Evolutionary conservation across 2,888 invertebrate species (phyloP), one percentile per base, ranked within the genome.

Genomic region (Cephus pulcher): DNA sequence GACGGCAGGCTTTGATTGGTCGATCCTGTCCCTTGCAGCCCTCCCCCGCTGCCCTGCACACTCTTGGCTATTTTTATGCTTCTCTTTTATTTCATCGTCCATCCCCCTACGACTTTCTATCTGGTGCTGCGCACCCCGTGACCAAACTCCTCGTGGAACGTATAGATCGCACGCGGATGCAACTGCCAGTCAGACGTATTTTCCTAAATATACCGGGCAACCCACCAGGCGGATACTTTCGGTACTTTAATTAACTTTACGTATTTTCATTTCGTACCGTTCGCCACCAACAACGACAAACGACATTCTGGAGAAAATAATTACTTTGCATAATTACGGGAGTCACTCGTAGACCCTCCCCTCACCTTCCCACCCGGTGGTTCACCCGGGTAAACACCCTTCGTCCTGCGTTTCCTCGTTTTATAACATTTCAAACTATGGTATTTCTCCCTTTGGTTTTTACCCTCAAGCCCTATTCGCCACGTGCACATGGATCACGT

Each of bases 221-320:
- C 23, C 23, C 23, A 23, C 23, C 23, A 23, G 9, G 23, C 23
- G 56, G 56, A 56, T 23, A 15, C 56, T 1, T 56, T 56, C 23
- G 56, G 56, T 56, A 56, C 23, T 88, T 88, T 88, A 89, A 89
- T 89, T 89, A 86, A 88, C 87, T 89, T 86, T 80, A 79, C 83
- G 85, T 84, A 87, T 86, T 87, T 82, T 84, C 86, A 86, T 86
- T 84, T 84, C 82, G 79, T 75, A 15, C 56, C 23, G 56, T 23
- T 56, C 56, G 56, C 23, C 23, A 56, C 56, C 56, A 56, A 9
- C 23, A 23, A 56, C 56, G 56, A 23, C 56, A 6, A 56, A 56
- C 23, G 56, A 56, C 23, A 9, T 56, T 80, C 82, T 80, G 76
- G 80, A 80, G 83, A 85, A 88, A 88, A 88, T 88, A 88, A 89